Percentiles rank a stretch among this genome's conserved stretches.
phyloP scores from a whole-genome alignment of 2,888 invertebrate genomes.

The Flabesymbios commensalis region DNA sequence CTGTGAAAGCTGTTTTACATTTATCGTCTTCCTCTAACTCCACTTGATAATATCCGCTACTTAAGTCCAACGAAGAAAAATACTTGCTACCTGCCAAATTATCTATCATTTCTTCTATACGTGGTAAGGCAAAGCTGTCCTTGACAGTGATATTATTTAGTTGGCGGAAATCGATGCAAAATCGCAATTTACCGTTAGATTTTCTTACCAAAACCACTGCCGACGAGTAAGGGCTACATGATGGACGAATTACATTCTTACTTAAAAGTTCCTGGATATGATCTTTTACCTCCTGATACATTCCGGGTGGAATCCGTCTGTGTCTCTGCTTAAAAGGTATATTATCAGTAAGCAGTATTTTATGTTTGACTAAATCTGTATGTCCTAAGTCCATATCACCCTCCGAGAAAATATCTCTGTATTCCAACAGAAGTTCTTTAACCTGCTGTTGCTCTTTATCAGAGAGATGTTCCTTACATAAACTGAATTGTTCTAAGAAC shows the following conservation, averaged over 20 bases:
- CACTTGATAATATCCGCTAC: background rate
- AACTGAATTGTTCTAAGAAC: too few species aligned
- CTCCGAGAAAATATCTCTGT: background rate
- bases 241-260: background rate
- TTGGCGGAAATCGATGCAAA: conserved; percentile 6
- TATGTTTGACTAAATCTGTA: background rate
- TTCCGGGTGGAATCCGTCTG: background rate
- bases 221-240: background rate
- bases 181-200: background rate
- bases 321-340: background rate
- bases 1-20: conserved; percentile 1
- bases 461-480: too few species aligned
- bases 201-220: background rate
- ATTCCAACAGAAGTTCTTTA: background rate
- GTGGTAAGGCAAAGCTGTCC: background rate
- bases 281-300: background rate
- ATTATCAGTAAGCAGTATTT: background rate
- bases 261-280: background rate
- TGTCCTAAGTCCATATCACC: background rate
- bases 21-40: background rate
- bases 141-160: background rate
- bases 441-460: too few species aligned
- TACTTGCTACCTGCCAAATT: too few species aligned
- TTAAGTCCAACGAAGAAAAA: background rate
- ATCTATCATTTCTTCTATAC: too few species aligned